phyloP scores from a whole-genome alignment of 2,113 vertebrate genomes.

The Oxygymnocypris stewartii region DNA sequence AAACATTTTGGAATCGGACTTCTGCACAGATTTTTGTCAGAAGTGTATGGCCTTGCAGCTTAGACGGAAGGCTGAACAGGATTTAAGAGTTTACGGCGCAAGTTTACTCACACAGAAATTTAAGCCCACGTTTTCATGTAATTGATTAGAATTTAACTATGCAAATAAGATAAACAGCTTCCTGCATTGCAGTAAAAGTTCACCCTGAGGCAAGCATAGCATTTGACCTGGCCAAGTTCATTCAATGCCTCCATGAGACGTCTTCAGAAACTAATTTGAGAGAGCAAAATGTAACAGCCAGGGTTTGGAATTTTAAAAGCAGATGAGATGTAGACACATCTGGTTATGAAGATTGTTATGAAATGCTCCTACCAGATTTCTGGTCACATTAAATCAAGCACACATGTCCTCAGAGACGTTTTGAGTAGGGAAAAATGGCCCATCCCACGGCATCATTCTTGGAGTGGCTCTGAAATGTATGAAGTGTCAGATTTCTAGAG shows the following conservation, averaged over 20 bases:
- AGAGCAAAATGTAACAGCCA: background rate
- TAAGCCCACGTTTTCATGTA: slow-evolving; percentile 10
- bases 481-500: slow-evolving; percentile 3
- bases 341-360: background rate
- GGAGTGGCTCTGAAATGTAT: background rate
- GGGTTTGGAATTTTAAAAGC: background rate
- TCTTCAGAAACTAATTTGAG: background rate
- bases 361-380: background rate
- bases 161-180: background rate
- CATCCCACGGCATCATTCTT: background rate
- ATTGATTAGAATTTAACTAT: background rate
- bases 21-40: background rate
- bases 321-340: background rate
- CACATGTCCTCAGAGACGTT: background rate
- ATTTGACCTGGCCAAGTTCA: background rate
- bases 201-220: background rate
- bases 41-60: background rate
- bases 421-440: background rate
- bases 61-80: background rate
- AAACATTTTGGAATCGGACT: background rate
- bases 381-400: background rate
- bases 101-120: background rate
- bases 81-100: background rate
- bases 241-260: background rate
- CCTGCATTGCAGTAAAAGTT: background rate